Evolutionary conservation across 2,113 vertebrate genomes (phyloP).

Genomic region (Albula glossodonta): DNA sequence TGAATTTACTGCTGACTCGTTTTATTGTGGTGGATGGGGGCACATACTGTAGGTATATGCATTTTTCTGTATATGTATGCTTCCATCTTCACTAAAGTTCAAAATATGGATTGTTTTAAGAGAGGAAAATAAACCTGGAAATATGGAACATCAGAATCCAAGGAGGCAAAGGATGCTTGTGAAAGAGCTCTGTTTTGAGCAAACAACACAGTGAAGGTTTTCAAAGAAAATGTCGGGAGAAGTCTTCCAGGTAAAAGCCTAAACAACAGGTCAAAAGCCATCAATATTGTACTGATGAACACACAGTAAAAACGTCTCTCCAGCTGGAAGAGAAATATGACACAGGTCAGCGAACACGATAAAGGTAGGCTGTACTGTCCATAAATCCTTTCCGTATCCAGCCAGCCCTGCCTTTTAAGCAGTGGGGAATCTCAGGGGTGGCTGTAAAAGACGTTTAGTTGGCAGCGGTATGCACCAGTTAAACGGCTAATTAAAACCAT

Average conservation of each 20-base stretch:
- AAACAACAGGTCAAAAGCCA: not conserved
- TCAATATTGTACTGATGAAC: not conserved
- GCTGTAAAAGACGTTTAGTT: not conserved
- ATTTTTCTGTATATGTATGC: too few species aligned
- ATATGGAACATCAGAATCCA: not conserved
- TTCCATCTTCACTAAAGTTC: too few species aligned
- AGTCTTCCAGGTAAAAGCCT: too few species aligned
- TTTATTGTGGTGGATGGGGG: too few species aligned
- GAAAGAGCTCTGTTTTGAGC: not conserved
- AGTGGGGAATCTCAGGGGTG: not conserved
- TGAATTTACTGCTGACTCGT: too few species aligned
- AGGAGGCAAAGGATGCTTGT: not conserved
- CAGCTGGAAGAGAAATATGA: not conserved
- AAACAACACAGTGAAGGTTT: too few species aligned
- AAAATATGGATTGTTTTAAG: not conserved
- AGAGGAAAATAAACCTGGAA: not conserved
- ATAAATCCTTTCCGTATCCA: not conserved
- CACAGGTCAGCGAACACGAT: not conserved
- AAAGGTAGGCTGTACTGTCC: not conserved
- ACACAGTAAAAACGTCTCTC: not conserved
- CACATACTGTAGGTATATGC: too few species aligned
- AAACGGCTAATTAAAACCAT: constrained; percentile 12
- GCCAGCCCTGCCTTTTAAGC: not conserved
- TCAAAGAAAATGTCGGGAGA: too few species aligned
- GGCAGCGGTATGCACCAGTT: not conserved